phyloP scores from a whole-genome alignment of 2,113 vertebrate genomes.

The Sporophila hypoxantha region DNA sequence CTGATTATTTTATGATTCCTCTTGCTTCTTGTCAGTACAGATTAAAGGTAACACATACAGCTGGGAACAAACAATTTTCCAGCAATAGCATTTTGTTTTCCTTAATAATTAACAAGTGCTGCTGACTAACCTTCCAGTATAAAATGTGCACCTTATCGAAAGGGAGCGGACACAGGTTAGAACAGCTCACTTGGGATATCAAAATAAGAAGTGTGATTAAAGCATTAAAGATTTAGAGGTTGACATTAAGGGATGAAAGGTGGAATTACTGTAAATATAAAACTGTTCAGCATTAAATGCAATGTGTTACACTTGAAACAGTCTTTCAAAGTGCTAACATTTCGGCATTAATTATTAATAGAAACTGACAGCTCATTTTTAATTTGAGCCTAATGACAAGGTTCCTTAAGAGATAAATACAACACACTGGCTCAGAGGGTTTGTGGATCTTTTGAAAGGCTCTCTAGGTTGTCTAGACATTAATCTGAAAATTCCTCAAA shows the following conservation, averaged over 20 bases:
- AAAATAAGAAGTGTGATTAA: constrained; percentile 72
- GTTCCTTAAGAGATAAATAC: constrained; percentile 69
- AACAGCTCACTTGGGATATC: constrained; percentile 59
- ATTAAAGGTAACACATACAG: constrained; percentile 71
- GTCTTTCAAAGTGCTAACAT: constrained; percentile 67
- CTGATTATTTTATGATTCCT: constrained; percentile 66
- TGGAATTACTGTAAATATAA: constrained; percentile 77
- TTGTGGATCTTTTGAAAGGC: constrained; percentile 29
- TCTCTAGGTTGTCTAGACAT: background rate
- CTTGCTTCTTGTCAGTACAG: constrained; percentile 66
- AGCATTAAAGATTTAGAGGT: constrained; percentile 75
- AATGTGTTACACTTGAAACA: constrained; percentile 68
- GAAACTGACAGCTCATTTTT: constrained; percentile 72
- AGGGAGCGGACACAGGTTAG: constrained; percentile 50
- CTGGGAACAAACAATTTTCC: constrained; percentile 73
- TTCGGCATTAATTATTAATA: constrained; percentile 77
- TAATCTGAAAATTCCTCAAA: background rate
- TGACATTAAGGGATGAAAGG: constrained; percentile 73
- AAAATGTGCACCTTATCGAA: constrained; percentile 59
- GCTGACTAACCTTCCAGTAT: constrained; percentile 62
- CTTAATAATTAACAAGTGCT: constrained; percentile 75
- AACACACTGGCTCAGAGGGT: background rate
- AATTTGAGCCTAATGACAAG: constrained; percentile 69
- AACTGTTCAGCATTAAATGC: constrained; percentile 72
- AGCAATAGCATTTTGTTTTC: constrained; percentile 72